Evolutionary conservation across 2,797 vertebrate species (phyloP).

Genomic region (Triplophysa yarkandensis): DNA sequence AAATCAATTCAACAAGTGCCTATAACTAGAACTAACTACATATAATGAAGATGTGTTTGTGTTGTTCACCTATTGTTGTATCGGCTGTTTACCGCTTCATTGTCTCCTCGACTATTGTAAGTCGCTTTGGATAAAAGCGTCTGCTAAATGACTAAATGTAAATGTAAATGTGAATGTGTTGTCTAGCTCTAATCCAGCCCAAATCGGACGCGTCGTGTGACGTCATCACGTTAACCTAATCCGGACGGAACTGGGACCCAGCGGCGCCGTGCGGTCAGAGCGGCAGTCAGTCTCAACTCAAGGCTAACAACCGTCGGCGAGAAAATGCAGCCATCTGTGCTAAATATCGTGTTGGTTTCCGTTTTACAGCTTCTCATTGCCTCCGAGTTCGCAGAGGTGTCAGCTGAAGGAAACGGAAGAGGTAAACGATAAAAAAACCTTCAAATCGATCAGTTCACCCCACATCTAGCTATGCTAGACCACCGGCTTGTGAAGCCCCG

Average conservation of each 20-base stretch:
- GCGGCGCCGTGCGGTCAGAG: not conserved
- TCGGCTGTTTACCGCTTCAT: too few species aligned
- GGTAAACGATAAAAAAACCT: slow-evolving; percentile 62
- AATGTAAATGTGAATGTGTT: too few species aligned
- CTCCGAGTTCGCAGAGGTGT: slow-evolving; percentile 60
- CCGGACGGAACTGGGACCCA: slow-evolving; percentile 8
- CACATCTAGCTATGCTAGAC: not conserved
- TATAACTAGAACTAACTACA: too few species aligned
- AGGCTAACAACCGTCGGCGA: slow-evolving; percentile 27
- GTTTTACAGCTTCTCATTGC: slow-evolving; percentile 64
- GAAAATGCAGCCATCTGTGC: slow-evolving; percentile 64
- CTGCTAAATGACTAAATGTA: too few species aligned
- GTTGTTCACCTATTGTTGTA: too few species aligned
- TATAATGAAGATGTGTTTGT: too few species aligned
- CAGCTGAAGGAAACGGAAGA: slow-evolving; percentile 63
- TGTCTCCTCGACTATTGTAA: too few species aligned
- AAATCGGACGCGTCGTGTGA: not conserved
- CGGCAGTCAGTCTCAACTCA: not conserved
- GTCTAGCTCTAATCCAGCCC: too few species aligned
- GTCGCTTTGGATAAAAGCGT: too few species aligned
- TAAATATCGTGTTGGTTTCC: slow-evolving; percentile 61
- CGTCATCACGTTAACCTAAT: not conserved
- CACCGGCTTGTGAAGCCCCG: slow-evolving; percentile 13
- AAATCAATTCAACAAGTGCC: too few species aligned
- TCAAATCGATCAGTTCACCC: not conserved